These are phyloP conservation scores for Conops quadrifasciatus DNA, from an alignment of 2,888 invertebrate species.

Conservation along the genomic window DNA sequence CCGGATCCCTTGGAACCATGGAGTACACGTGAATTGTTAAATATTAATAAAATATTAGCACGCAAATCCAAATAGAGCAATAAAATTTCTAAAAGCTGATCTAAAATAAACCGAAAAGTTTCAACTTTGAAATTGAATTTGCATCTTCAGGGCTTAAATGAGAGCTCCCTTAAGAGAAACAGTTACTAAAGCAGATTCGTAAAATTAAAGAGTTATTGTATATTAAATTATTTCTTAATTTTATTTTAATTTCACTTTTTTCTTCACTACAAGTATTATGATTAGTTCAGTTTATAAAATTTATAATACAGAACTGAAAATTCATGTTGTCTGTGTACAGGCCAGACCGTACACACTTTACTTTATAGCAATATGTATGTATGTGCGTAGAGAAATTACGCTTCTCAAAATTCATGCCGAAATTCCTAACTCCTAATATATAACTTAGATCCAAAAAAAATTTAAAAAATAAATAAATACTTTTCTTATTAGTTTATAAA, in stretches of 20 bases:
- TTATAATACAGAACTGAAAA: background rate
- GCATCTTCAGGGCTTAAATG: too few species aligned
- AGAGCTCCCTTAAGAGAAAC: too few species aligned
- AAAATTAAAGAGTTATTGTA: background rate
- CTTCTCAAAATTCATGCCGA: too few species aligned
- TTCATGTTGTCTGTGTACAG: too few species aligned
- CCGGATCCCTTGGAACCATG: constrained; percentile 77
- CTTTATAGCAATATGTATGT: background rate
- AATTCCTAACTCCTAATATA: background rate
- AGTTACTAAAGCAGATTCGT: background rate
- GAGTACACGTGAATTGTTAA: constrained; percentile 76
- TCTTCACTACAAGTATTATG: background rate
- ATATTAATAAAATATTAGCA: constrained; percentile 73
- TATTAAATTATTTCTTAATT: background rate
- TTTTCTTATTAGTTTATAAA: constrained; percentile 7
- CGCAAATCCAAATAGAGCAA: constrained; percentile 46
- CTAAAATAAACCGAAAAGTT: background rate
- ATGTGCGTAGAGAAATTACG: too few species aligned
- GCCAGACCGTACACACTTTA: background rate
- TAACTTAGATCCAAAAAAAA: background rate
- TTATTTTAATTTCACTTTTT: background rate
- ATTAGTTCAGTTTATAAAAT: background rate
- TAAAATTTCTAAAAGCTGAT: background rate
- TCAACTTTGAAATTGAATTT: background rate
- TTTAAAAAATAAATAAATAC: constrained; percentile 22